A percentile compares a stretch with the other conserved stretches of the same genome.
These are phyloP conservation scores for Apamea anceps DNA, from an alignment of 2,888 invertebrate genomes.

Conservation along the genomic window DNA sequence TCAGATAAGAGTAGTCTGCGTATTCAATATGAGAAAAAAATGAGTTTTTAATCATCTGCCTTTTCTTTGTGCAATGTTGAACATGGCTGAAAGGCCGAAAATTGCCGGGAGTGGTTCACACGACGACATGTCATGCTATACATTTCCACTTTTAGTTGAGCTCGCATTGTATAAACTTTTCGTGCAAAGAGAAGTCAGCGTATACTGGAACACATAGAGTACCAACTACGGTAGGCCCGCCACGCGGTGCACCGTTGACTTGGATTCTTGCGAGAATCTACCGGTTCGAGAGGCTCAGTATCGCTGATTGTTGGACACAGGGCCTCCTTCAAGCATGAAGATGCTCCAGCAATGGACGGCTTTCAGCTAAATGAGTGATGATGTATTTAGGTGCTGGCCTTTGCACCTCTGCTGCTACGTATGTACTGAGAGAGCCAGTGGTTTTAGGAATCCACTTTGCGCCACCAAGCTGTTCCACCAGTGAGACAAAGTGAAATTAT, in stretches of 20 bases:
- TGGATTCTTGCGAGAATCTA: not conserved
- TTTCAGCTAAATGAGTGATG: not conserved
- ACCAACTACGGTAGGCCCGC: too few relatives aligned
- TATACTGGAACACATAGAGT: not conserved
- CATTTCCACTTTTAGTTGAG: too few relatives aligned
- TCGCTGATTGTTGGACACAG: not conserved
- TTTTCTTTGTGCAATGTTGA: not conserved
- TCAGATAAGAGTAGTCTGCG: too few relatives aligned
- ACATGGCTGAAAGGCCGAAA: not conserved
- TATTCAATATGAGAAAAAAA: not conserved
- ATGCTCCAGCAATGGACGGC: not conserved
- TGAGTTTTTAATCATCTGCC: not conserved
- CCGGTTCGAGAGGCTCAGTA: not conserved
- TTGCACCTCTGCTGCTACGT: not conserved
- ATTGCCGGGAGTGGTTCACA: not conserved
- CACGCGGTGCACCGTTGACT: not conserved
- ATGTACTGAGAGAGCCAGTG: not conserved
- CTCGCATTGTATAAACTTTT: too few relatives aligned
- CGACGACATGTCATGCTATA: too few relatives aligned
- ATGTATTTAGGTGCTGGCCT: not conserved
- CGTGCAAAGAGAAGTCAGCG: too few relatives aligned
- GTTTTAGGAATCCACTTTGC: not conserved
- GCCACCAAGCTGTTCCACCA: too few relatives aligned
- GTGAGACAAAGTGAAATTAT: too few relatives aligned
- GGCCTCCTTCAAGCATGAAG: too few relatives aligned